These are phyloP conservation scores for Trematomus bernacchii DNA, from an alignment of 2,797 vertebrate species.

Conservation along the genomic window DNA sequence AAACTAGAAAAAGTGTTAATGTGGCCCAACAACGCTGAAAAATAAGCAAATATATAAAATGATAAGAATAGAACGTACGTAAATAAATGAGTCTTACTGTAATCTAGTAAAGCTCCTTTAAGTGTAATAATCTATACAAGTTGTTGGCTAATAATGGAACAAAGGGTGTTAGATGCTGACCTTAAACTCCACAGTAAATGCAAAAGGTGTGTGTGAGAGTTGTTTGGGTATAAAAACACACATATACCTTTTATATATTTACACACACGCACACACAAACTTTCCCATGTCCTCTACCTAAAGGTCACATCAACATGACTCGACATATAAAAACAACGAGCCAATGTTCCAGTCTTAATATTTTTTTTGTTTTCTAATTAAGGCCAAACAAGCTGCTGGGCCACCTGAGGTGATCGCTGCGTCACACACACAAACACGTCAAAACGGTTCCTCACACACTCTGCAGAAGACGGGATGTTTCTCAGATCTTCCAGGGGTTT, in stretches of 20 bases:
- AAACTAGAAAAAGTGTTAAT: no score
- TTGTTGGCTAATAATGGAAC: not conserved
- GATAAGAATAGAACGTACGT: not conserved
- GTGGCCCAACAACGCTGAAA: not conserved
- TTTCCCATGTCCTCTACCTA: constrained; percentile 20
- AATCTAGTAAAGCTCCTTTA: not conserved
- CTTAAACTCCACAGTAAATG: constrained; percentile 9
- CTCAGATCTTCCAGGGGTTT: not conserved
- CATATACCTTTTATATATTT: not conserved
- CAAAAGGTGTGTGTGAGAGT: not conserved
- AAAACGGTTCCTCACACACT: constrained; percentile 15
- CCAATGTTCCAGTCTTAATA: constrained; percentile 53
- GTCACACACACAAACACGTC: constrained; percentile 27
- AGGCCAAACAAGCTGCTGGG: constrained; percentile 50
- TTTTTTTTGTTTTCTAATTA: constrained; percentile 67
- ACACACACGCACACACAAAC: constrained; percentile 4
- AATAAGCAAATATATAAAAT: not conserved
- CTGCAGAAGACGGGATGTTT: not conserved
- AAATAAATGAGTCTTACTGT: not conserved
- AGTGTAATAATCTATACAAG: not conserved
- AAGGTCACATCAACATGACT: constrained; percentile 71
- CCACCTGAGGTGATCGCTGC: constrained; percentile 60
- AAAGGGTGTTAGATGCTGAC: not conserved
- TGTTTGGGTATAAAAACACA: not conserved
- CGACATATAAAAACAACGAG: constrained; percentile 61